These are phyloP conservation scores for Altica lythri DNA, from an alignment of 2,888 invertebrate genomes.

Conservation along the genomic window DNA sequence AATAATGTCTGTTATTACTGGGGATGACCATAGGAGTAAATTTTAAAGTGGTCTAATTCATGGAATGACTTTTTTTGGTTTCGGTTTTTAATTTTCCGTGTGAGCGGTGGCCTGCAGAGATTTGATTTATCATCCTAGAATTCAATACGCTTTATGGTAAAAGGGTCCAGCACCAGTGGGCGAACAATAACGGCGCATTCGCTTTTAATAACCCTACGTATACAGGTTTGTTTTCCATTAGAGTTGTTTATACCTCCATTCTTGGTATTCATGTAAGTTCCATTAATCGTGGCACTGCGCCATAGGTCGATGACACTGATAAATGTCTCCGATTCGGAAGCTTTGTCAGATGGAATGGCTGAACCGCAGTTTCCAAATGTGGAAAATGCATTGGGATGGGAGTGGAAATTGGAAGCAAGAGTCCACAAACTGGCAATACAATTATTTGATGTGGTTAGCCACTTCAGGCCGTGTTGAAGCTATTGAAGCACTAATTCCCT, in stretches of 20 bases:
- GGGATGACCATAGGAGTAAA: too few relatives aligned
- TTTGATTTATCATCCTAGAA: slow-evolving; percentile 48
- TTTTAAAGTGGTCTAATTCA: slow-evolving; percentile 38
- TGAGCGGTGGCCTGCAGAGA: slow-evolving; percentile 41
- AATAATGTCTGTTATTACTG: too few relatives aligned
- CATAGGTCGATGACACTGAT: slow-evolving; percentile 50
- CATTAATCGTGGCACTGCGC: slow-evolving; percentile 52
- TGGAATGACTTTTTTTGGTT: slow-evolving; percentile 44
- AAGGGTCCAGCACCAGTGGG: slow-evolving; percentile 39
- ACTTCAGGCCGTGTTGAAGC: not conserved
- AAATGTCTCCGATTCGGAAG: slow-evolving; percentile 47
- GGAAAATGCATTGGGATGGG: slow-evolving; percentile 22
- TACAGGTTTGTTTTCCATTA: slow-evolving; percentile 52
- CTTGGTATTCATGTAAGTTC: slow-evolving; percentile 53
- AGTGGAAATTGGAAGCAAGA: slow-evolving; percentile 10
- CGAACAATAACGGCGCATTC: slow-evolving; percentile 42
- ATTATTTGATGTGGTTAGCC: slow-evolving; percentile 16
- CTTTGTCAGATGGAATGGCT: slow-evolving; percentile 46
- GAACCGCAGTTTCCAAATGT: slow-evolving; percentile 25
- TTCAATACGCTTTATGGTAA: slow-evolving; percentile 43
- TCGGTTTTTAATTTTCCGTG: slow-evolving; percentile 51
- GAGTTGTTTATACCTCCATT: slow-evolving; percentile 51
- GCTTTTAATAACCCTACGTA: slow-evolving; percentile 45
- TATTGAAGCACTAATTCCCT: not conserved
- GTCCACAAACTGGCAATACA: slow-evolving; percentile 17